Conservation (phyloP, 2,797 vertebrate genomes). For the Threskiornis aethiopicus region DNA sequence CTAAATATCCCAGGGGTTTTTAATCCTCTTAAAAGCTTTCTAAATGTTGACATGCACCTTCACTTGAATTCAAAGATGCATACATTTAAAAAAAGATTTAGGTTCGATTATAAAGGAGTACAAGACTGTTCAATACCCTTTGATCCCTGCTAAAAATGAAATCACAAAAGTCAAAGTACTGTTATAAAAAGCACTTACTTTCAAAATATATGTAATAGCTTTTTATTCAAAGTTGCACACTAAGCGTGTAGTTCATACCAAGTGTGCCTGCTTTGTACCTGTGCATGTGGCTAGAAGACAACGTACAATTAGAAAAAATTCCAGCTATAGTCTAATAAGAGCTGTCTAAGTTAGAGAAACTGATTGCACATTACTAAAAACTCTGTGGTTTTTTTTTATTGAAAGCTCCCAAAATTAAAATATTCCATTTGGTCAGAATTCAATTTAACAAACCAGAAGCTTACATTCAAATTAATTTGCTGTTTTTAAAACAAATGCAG, state of each 20-base stretch:
- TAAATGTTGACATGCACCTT: background rate
- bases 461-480: background rate
- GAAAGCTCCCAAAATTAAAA: background rate
- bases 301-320: background rate
- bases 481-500: background rate
- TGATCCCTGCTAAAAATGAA: background rate
- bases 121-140: background rate
- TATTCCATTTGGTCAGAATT: background rate
- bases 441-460: background rate
- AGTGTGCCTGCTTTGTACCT: background rate
- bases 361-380: background rate
- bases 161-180: background rate
- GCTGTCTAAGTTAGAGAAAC: background rate
- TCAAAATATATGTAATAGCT: background rate
- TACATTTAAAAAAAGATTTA: background rate
- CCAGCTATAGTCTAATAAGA: background rate
- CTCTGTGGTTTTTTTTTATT: background rate
- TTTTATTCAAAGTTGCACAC: background rate
- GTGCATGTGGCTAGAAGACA: background rate
- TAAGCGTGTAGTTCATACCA: background rate
- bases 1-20: background rate
- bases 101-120: background rate
- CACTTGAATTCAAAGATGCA: background rate
- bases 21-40: background rate
- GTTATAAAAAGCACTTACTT: background rate